Percentiles rank a stretch among this genome's conserved stretches.
Conservation (phyloP, 2,797 vertebrate species). For the Atherinosoma microstoma region DNA sequence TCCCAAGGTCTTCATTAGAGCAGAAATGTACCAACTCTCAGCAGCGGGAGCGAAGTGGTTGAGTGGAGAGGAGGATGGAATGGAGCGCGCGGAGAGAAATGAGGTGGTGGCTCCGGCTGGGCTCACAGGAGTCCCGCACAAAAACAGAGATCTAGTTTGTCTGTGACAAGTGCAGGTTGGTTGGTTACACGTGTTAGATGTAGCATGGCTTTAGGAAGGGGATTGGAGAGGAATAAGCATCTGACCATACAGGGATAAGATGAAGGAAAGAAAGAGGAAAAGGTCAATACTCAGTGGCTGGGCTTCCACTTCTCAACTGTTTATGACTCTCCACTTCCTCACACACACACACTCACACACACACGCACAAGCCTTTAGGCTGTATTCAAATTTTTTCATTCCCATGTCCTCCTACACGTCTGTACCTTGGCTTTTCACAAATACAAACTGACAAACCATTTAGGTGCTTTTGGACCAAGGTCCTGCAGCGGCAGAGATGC, state of each 20-base stretch:
- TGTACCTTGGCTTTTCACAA: slow-evolving; percentile 24
- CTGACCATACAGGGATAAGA: slow-evolving; percentile 41
- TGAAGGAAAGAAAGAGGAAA: slow-evolving; percentile 23
- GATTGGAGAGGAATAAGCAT: background rate
- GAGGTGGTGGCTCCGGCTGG: slow-evolving; percentile 41
- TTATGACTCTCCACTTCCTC: slow-evolving; percentile 37
- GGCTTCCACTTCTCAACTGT: slow-evolving; percentile 27
- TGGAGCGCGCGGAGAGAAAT: slow-evolving; percentile 51
- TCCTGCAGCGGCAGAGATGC: slow-evolving; percentile 32
- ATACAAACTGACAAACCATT: slow-evolving; percentile 36
- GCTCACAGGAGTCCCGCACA: slow-evolving; percentile 56
- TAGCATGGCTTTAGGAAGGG: slow-evolving; percentile 55
- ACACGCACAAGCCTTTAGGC: background rate
- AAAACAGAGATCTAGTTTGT: slow-evolving; percentile 77
- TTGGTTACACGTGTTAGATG: slow-evolving; percentile 75
- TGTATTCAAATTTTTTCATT: background rate
- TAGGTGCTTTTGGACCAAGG: slow-evolving; percentile 37
- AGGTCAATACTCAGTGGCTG: slow-evolving; percentile 54
- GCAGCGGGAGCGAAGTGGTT: slow-evolving; percentile 53
- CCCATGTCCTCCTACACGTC: background rate
- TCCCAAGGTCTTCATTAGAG: slow-evolving; percentile 80
- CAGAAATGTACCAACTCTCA: slow-evolving; percentile 60
- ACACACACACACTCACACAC: background rate
- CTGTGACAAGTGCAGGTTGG: slow-evolving; percentile 71
- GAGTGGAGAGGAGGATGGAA: slow-evolving; percentile 54